Evolutionary conservation across 2,888 invertebrate species (phyloP).

Genomic region (Diplolepis rosae): DNA sequence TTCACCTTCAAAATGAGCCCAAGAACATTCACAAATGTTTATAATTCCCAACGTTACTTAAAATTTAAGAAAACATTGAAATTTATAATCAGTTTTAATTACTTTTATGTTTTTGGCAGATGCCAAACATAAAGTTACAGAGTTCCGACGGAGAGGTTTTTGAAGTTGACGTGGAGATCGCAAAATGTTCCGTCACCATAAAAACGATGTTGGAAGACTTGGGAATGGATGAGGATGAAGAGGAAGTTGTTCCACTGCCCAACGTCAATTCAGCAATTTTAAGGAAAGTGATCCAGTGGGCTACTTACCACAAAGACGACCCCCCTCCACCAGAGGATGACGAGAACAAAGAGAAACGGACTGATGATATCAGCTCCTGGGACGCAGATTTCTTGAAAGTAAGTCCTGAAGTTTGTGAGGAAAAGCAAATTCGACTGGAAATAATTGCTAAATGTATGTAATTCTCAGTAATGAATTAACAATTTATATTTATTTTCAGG

Average conservation of each 20-base stretch:
- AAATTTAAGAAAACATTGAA: too few species aligned
- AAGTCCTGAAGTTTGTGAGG: constrained; percentile 1
- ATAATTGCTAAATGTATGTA: too few species aligned
- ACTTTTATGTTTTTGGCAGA: constrained; percentile 79
- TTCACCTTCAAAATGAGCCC: too few species aligned
- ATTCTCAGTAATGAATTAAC: background rate
- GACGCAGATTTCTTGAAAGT: constrained; percentile 97
- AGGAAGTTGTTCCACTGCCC: constrained; percentile 95
- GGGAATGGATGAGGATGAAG: constrained; percentile 93
- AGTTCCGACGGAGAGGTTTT: constrained; percentile 97
- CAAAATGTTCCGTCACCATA: constrained; percentile 97
- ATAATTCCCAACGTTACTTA: too few species aligned
- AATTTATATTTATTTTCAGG: constrained; percentile 73
- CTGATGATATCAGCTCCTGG: constrained; percentile 99
- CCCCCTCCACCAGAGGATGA: constrained; percentile 97
- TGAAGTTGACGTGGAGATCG: constrained; percentile 96
- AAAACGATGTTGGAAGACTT: constrained; percentile 98
- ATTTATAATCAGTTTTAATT: too few species aligned
- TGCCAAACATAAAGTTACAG: constrained; percentile 96
- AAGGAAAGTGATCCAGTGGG: constrained; percentile 95
- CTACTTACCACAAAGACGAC: constrained; percentile 95
- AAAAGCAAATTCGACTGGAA: background rate
- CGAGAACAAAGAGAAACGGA: constrained; percentile 98
- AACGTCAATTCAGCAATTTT: constrained; percentile 98
- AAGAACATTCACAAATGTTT: too few species aligned